These are phyloP conservation scores for Plotosus lineatus DNA, from an alignment of 2,113 vertebrate species.

Conservation along the genomic window DNA sequence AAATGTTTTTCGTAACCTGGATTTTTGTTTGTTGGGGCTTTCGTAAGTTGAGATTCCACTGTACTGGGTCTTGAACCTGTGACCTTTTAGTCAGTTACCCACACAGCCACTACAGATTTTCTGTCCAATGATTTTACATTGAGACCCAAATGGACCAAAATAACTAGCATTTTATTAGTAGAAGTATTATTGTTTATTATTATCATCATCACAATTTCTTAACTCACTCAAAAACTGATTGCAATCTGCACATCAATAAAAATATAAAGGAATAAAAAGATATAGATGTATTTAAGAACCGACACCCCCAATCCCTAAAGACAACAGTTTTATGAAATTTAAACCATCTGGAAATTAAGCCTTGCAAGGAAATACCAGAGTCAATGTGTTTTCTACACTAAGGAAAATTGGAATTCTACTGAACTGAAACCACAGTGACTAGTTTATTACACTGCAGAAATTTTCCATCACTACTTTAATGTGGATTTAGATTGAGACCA, in stretches of 20 bases:
- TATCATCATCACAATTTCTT: not conserved
- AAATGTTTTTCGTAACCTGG: too few relatives aligned
- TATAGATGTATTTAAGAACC: not conserved
- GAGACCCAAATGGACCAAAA: not conserved
- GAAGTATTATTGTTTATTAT: not conserved
- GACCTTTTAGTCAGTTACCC: too few relatives aligned
- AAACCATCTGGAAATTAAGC: conserved; percentile 5
- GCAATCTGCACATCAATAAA: not conserved
- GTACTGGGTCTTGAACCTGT: too few relatives aligned
- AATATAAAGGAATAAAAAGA: not conserved
- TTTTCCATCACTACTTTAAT: conserved; percentile 14
- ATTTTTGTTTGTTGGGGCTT: too few relatives aligned
- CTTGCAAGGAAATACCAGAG: not conserved
- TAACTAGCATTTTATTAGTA: too few relatives aligned
- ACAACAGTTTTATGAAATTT: not conserved
- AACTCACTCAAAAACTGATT: not conserved
- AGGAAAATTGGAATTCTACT: conserved; percentile 9
- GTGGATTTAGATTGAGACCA: not conserved
- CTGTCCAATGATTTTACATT: not conserved
- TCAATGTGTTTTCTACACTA: conserved; percentile 14
- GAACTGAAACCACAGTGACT: conserved; percentile 2
- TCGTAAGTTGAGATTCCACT: too few relatives aligned
- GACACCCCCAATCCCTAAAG: not conserved
- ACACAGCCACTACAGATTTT: not conserved
- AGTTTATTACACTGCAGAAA: conserved; percentile 5